phyloP scores from a whole-genome alignment of 2,888 invertebrate species.

The Tanypteryx hageni region DNA sequence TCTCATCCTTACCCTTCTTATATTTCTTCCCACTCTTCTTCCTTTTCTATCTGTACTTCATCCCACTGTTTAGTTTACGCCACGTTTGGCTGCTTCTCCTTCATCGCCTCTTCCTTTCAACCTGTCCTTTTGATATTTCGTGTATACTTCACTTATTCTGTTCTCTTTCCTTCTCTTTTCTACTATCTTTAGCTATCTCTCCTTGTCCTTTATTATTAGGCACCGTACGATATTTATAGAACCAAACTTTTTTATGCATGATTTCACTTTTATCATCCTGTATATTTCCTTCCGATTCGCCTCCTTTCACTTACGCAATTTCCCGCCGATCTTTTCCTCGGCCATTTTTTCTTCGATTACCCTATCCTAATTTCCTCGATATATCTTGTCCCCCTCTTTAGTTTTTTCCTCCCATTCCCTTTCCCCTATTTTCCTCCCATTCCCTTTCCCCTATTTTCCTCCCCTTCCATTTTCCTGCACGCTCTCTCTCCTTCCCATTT shows the following conservation, averaged over 20 bases:
- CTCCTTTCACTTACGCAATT: neutral
- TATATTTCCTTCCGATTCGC: neutral
- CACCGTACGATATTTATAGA: neutral
- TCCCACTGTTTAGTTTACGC: neutral
- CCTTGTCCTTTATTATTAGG: neutral
- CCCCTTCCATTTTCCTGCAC: neutral
- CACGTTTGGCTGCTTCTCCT: neutral
- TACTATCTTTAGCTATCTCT: neutral
- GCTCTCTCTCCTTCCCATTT: conserved; percentile 65
- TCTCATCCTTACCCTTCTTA: conserved; percentile 27
- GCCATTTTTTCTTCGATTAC: conserved; percentile 15
- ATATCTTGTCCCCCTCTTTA: neutral
- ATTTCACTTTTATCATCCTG: conserved; percentile 10
- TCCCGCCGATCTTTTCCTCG: neutral
- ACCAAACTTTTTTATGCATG: too few species aligned
- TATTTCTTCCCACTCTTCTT: too few species aligned
- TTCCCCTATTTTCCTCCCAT: neutral
- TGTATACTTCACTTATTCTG: neutral
- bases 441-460: neutral
- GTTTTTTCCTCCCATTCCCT: neutral
- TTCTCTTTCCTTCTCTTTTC: neutral
- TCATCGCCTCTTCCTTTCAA: neutral
- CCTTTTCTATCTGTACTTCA: neutral
- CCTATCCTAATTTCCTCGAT: conserved; percentile 9
- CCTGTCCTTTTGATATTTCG: neutral